phyloP scores from a whole-genome alignment of 1,140 invertebrate genomes.

The Diprion similis region DNA sequence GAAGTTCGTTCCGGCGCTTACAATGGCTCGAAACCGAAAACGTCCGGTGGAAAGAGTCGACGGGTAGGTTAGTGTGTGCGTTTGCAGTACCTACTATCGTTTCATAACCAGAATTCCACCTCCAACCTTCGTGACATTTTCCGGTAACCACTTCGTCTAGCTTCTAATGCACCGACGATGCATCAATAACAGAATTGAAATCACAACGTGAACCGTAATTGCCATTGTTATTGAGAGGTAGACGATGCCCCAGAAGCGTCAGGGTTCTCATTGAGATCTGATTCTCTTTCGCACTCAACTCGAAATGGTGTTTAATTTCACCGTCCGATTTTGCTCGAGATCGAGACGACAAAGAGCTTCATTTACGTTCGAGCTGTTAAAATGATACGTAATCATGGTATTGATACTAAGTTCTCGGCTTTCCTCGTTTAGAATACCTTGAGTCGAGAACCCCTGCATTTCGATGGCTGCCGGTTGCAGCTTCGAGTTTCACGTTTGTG shows the following conservation, averaged over 20 bases:
- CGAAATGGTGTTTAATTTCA: no score
- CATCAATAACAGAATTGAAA: slow-evolving; percentile 59
- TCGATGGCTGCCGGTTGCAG: background rate
- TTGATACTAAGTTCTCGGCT: background rate
- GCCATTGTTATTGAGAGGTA: slow-evolving; percentile 42
- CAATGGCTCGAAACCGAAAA: slow-evolving; percentile 60
- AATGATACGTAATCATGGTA: background rate
- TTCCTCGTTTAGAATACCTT: background rate
- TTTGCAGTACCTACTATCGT: slow-evolving; percentile 34
- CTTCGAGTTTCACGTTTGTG: background rate
- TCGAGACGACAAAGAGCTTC: no score
- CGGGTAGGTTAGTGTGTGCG: slow-evolving; percentile 9
- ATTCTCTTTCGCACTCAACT: background rate
- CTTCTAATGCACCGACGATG: slow-evolving; percentile 37
- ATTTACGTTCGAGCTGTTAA: background rate
- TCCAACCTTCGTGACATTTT: slow-evolving; percentile 59
- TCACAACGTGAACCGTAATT: slow-evolving; percentile 56
- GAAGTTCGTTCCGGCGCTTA: slow-evolving; percentile 53
- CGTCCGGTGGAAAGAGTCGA: slow-evolving; percentile 60
- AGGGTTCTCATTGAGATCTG: background rate
- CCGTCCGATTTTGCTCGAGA: no score
- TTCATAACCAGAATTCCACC: slow-evolving; percentile 50
- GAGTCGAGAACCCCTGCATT: slow-evolving; percentile 25
- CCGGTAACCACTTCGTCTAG: slow-evolving; percentile 35
- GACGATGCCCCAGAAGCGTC: background rate